Evolutionary conservation across 2,797 vertebrate species (phyloP), one percentile per base, ranked within the genome.

Genomic region (Podarcis siculus): DNA sequence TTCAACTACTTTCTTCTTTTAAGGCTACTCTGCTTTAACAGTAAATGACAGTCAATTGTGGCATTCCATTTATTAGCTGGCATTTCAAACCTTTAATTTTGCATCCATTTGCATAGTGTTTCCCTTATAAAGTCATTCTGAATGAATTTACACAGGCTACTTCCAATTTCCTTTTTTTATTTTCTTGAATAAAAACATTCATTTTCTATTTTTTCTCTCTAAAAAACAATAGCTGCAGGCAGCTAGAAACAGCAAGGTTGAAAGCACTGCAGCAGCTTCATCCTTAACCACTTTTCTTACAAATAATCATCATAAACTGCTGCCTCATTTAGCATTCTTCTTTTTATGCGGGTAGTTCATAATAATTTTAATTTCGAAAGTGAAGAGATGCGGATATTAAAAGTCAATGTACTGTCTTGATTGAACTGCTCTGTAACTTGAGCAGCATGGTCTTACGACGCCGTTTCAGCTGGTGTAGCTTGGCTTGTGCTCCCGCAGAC

Each of bases 81-180:
- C 89, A 81, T 87, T 88, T 89, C 39, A 90, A 92, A 89, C 35
- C 67, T 93, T 94, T 90, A 82, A 90, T 91, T 94, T 87, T 66
- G 90, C 3, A n/a, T 35, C 86, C 90, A 42, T 89, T 93, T 79
- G 67, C 5, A 30, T 88, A 91, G 80, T 89, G 90, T 84, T 89
- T 92, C 58, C 49, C 92, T 93, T 90, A 91, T 91, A 89, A 88
- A 0, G 27, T 82, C 79, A 91, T 77, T 90, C 85, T 93, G 66
- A 84, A 1, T 66, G 23, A 6, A 55, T 90, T 82, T 90, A 87
- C 92, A 69, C 42, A 89, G 73, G 91, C 37, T 82, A 76, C 83
- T 94, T 89, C n/a, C 5, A 82, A 83, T 86, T 87, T 83, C 79
- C 79, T 83, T 92, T 93, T 12, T 87, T 87, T 93, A 91, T 58